These are phyloP conservation scores for Palaemon carinicauda DNA, from an alignment of 1,140 invertebrate species.

Conservation along the genomic window DNA sequence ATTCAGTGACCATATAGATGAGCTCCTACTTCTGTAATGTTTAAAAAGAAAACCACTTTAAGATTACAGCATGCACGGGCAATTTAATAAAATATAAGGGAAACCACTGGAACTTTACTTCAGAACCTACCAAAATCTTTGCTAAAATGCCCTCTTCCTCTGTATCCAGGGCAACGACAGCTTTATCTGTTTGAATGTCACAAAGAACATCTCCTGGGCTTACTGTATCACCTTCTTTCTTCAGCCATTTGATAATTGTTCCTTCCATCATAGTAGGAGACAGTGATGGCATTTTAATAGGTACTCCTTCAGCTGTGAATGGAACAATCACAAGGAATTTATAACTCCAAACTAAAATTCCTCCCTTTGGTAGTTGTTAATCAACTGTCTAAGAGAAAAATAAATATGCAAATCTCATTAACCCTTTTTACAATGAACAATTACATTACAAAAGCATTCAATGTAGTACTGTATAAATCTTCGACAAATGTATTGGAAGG, in stretches of 20 bases:
- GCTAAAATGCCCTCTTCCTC: conserved; percentile 72
- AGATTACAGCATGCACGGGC: too few relatives aligned
- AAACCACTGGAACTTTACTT: too few relatives aligned
- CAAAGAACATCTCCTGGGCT: conserved; percentile 71
- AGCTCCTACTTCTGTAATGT: too few relatives aligned
- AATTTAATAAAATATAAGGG: too few relatives aligned
- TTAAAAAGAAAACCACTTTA: too few relatives aligned
- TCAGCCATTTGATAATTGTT: conserved; percentile 72
- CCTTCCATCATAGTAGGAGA: conserved; percentile 74
- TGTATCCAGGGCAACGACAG: conserved; percentile 70
- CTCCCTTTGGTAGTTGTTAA: not conserved
- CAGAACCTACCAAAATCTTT: conserved; percentile 69
- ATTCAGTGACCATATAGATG: too few relatives aligned
- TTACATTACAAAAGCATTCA: too few relatives aligned
- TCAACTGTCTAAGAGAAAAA: not conserved
- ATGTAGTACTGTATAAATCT: too few relatives aligned
- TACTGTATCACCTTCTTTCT: conserved; percentile 71
- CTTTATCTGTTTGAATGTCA: conserved; percentile 75
- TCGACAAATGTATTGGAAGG: too few relatives aligned
- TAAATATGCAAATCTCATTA: too few relatives aligned
- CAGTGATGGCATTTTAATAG: conserved; percentile 70
- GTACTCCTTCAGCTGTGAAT: conserved; percentile 52
- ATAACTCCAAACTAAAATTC: not conserved
- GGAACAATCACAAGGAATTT: not conserved
- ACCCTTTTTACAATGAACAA: too few relatives aligned